Conservation (phyloP, 2,888 invertebrate genomes). For the Ceratothoa steindachneri region DNA sequence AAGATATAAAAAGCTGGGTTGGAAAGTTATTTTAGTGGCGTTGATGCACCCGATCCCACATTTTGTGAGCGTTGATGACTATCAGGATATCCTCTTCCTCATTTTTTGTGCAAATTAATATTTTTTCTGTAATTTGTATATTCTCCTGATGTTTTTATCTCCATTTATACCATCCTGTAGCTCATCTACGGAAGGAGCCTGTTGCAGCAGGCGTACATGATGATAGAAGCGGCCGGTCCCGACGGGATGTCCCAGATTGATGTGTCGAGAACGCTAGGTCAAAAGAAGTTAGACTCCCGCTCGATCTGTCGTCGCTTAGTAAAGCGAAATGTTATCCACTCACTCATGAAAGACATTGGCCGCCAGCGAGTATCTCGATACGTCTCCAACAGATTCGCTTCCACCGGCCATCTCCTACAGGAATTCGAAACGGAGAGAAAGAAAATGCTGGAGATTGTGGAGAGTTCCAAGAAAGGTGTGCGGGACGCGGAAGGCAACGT, state of each 20-base stretch:
- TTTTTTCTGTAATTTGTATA: no score
- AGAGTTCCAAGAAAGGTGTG: background rate
- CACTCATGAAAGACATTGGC: constrained; percentile 57
- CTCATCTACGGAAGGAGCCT: constrained; percentile 52
- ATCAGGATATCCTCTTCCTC: no score
- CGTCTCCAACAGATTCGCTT: constrained; percentile 28
- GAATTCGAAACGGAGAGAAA: constrained; percentile 38
- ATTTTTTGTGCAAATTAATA: no score
- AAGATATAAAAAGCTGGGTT: no score
- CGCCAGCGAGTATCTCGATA: constrained; percentile 35
- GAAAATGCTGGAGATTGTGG: constrained; percentile 38
- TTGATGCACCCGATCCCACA: no score
- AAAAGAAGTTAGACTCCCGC: constrained; percentile 50
- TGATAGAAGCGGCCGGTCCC: constrained; percentile 56
- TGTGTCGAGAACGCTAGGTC: constrained; percentile 49
- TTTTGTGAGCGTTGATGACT: no score
- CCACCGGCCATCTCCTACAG: constrained; percentile 31
- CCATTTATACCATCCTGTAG: no score
- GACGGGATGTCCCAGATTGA: constrained; percentile 58
- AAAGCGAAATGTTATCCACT: constrained; percentile 55
- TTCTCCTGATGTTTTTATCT: no score
- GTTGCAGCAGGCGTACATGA: constrained; percentile 57
- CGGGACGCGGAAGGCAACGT: no score
- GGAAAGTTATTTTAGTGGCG: no score
- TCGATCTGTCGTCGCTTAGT: constrained; percentile 55